phyloP scores from a whole-genome alignment of 2,113 vertebrate species.

The Epinephelus cyanopodus region DNA sequence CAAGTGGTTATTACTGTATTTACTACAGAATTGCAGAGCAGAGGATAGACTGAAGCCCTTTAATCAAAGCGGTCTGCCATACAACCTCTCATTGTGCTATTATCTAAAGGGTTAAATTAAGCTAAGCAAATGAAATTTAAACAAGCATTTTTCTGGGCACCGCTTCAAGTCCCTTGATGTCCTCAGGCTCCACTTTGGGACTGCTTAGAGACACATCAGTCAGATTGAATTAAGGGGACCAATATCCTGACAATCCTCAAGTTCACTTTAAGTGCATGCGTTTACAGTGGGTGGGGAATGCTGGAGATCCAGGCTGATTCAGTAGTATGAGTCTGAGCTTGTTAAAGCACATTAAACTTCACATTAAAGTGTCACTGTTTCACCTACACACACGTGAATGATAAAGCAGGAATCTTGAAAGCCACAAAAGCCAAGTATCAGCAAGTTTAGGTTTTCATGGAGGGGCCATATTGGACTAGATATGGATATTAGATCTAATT shows the following conservation, averaged over 20 bases:
- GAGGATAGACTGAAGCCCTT: not conserved
- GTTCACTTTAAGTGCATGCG: slow-evolving; percentile 21
- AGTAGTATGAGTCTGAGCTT: slow-evolving; percentile 74
- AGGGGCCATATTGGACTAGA: not conserved
- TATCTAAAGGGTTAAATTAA: not conserved
- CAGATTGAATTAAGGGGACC: slow-evolving; percentile 13
- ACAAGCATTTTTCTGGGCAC: not conserved
- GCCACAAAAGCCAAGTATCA: slow-evolving; percentile 1
- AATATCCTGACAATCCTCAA: slow-evolving; percentile 32
- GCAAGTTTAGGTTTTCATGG: not conserved
- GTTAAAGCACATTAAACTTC: slow-evolving; percentile 69
- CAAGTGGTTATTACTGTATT: not conserved
- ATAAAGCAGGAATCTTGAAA: slow-evolving; percentile 8
- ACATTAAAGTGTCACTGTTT: slow-evolving; percentile 36
- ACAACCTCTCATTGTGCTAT: slow-evolving; percentile 10
- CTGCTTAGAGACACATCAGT: slow-evolving; percentile 12
- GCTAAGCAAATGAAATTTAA: not conserved
- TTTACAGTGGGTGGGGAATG: slow-evolving; percentile 49
- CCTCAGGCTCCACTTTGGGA: slow-evolving; percentile 1
- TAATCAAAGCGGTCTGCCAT: slow-evolving; percentile 15
- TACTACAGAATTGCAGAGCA: slow-evolving; percentile 5
- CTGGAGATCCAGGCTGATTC: slow-evolving; percentile 41
- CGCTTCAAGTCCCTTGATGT: not conserved
- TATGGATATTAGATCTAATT: not conserved
- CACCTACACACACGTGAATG: slow-evolving; percentile 27